phyloP scores from a whole-genome alignment of 2,888 invertebrate species.

The Smittia aterrima region DNA sequence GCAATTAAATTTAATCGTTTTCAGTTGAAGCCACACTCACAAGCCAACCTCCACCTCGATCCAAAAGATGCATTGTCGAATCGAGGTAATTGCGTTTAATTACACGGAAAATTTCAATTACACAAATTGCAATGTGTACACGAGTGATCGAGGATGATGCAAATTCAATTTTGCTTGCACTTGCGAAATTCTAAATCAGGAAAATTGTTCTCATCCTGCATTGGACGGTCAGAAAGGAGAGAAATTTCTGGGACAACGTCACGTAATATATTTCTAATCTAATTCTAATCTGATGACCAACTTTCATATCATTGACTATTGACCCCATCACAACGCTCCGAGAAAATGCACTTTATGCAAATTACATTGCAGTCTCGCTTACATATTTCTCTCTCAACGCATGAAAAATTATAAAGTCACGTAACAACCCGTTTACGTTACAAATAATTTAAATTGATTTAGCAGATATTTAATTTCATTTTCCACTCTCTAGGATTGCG shows the following conservation, averaged over 20 bases:
- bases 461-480: conserved; percentile 34
- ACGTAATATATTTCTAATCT: no score
- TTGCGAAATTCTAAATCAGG: neutral
- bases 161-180: conserved; percentile 24
- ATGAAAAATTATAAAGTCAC: conserved; percentile 10
- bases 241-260: no score
- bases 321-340: neutral
- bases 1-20: neutral
- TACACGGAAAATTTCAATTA: conserved; percentile 40
- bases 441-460: conserved; percentile 35
- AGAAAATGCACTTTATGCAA: conserved; percentile 33
- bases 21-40: neutral
- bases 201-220: neutral
- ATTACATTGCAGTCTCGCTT: neutral
- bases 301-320: neutral
- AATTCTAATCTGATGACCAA: no score
- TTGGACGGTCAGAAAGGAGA: no score
- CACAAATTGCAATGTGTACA: conserved; percentile 18
- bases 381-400: neutral
- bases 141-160: conserved; percentile 3
- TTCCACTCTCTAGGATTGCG: neutral
- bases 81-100: conserved; percentile 39
- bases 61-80: conserved; percentile 1
- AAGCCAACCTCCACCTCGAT: neutral
- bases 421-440: conserved; percentile 14